Base-by-base conservation (phyloP, 2,888 invertebrate species). In the Perdita meconis region DNA sequence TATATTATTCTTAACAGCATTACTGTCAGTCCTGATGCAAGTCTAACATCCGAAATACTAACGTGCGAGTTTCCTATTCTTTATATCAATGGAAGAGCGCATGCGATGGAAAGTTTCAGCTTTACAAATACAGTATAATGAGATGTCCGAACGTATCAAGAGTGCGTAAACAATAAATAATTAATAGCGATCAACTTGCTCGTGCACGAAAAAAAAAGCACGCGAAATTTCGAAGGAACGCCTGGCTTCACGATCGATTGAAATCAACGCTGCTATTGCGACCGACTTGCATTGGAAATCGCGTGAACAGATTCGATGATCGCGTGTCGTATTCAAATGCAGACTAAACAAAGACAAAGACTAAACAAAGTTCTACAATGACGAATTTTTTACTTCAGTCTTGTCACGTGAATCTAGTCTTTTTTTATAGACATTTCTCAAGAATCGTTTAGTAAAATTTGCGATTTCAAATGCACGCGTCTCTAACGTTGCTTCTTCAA, bases 331-430 rank as follows among this genome's bases (percentile, higher is more conserved):
- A n/a, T n/a, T n/a, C n/a, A n/a, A n/a, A n/a, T n/a, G n/a, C n/a
- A n/a, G n/a, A n/a, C n/a, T n/a, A n/a, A n/a, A n/a, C n/a, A n/a
- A n/a, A n/a, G n/a, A n/a, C n/a, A n/a, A n/a, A n/a, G n/a, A n/a
- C 47, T 30, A 73, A 71, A 51, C 30, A 42, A 65, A 65, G 51
- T 65, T 59, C 63, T 59, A 74, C 36, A 30, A 42, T 24, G 68
- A 61, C 59, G 16, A 16, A 13, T 36, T n/a, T n/a, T n/a, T n/a
- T 72, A 36, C 26, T 67, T 72, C 72, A 71, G 71, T 72, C 72
- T 72, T 72, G 59, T 72, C 34, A 47, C 36, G 38, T 50, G 67
- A 67, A 57, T 65, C 36, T 50, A 57, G 50, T 42, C 40, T 34
- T 60, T 40, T 38, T 44, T 34, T 2, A 34, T 16, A 10, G n/a